Conservation (phyloP, 2,888 invertebrate genomes). For the Onthophagus sagittarius region DNA sequence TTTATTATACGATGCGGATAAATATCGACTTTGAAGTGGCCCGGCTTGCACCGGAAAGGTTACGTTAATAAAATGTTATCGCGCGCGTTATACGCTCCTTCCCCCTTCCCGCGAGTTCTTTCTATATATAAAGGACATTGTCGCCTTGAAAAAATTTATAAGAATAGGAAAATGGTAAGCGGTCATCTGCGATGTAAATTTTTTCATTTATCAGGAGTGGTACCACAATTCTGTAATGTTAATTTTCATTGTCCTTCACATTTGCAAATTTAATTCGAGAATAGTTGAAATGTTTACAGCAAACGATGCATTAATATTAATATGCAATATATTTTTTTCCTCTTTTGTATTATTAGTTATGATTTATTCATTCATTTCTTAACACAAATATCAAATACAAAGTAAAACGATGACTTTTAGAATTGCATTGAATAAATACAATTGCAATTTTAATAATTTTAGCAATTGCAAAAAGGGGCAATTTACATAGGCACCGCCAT, state of each 20-base stretch:
- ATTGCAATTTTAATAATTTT: not conserved
- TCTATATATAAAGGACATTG: not conserved
- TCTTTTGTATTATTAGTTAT: too few relatives aligned
- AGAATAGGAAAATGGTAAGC: not conserved
- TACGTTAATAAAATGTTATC: not conserved
- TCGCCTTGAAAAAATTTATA: not conserved
- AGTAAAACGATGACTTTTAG: not conserved
- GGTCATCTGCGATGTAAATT: not conserved
- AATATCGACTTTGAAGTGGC: not conserved
- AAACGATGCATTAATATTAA: not conserved
- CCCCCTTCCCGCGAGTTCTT: not conserved
- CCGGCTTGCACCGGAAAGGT: not conserved
- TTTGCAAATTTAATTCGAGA: not conserved
- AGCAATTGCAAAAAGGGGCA: not conserved
- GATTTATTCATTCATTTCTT: not conserved
- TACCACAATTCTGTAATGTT: not conserved
- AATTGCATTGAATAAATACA: not conserved
- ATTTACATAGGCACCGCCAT: conserved; percentile 3
- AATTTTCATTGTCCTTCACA: not conserved
- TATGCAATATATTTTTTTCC: not conserved
- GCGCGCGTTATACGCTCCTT: not conserved
- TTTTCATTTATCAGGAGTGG: not conserved
- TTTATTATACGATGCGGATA: conserved; percentile 16
- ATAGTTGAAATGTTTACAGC: not conserved
- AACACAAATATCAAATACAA: not conserved